A percentile compares a stretch with the other conserved stretches of the same genome.
These are phyloP conservation scores for Leptura quadrifasciata DNA, from an alignment of 2,888 invertebrate species.

Conservation along the genomic window DNA sequence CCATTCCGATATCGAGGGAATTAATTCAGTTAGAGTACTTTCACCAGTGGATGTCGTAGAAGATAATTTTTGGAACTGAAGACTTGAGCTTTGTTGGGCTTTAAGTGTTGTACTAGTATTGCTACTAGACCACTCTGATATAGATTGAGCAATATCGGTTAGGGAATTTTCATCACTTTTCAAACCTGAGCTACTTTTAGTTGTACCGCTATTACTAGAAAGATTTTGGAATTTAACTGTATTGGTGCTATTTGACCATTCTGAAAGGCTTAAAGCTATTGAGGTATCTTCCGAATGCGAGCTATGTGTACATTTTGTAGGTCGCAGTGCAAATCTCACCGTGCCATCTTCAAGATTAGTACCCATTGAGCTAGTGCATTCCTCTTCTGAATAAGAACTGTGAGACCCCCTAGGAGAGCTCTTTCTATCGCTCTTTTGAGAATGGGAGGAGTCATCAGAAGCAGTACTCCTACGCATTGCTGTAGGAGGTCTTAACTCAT, in stretches of 20 bases:
- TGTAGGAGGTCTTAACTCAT: constrained; percentile 71
- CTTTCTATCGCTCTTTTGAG: constrained; percentile 66
- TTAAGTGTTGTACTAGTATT: constrained; percentile 83
- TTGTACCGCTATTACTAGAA: constrained; percentile 78
- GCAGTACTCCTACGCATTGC: constrained; percentile 71
- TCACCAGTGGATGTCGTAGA: constrained; percentile 70
- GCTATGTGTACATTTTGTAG: constrained; percentile 88
- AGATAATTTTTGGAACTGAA: constrained; percentile 72
- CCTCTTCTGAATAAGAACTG: constrained; percentile 84
- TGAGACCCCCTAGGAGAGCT: constrained; percentile 74
- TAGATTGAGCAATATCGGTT: constrained; percentile 84
- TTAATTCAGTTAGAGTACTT: constrained; percentile 78
- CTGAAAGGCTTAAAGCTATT: constrained; percentile 88
- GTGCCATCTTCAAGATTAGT: constrained; percentile 87
- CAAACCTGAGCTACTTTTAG: constrained; percentile 79
- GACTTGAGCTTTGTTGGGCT: constrained; percentile 71
- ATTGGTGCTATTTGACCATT: constrained; percentile 92
- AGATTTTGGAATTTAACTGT: constrained; percentile 88
- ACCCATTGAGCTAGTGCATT: constrained; percentile 82
- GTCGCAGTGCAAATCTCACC: constrained; percentile 86
- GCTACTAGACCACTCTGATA: constrained; percentile 90
- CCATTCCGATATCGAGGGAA: constrained; percentile 89
- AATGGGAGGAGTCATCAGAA: constrained; percentile 71
- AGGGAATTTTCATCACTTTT: constrained; percentile 88
- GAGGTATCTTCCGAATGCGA: constrained; percentile 92